phyloP scores from a whole-genome alignment of 2,113 vertebrate species.

The Trematomus loennbergii region DNA sequence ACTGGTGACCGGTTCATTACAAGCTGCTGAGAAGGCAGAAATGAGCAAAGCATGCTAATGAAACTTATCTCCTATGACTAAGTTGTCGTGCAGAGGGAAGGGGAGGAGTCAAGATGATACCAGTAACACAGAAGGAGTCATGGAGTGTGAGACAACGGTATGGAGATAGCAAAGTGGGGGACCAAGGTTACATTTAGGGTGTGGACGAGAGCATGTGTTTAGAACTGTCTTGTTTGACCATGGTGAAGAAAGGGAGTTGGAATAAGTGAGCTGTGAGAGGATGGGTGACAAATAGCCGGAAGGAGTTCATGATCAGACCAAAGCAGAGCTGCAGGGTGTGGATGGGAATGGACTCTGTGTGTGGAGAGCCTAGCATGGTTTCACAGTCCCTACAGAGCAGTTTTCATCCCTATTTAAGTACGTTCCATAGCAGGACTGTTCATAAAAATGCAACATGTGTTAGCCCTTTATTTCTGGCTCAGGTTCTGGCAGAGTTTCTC shows the following conservation, averaged over 20 bases:
- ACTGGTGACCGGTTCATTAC: neutral
- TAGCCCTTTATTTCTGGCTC: conserved; percentile 76
- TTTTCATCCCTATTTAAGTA: conserved; percentile 45
- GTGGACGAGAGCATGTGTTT: conserved; percentile 28
- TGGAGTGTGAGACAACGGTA: neutral
- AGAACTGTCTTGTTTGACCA: conserved; percentile 8
- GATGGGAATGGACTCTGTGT: conserved; percentile 25
- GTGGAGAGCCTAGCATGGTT: conserved; percentile 46
- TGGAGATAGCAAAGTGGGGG: neutral
- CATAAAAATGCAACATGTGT: conserved; percentile 75
- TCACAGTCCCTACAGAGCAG: conserved; percentile 56
- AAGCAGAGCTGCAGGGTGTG: conserved; percentile 41
- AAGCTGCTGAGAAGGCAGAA: conserved; percentile 41
- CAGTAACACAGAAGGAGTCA: conserved; percentile 1
- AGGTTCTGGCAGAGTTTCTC: conserved; percentile 52
- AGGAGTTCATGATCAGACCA: conserved; percentile 26
- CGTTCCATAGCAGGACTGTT: conserved; percentile 43
- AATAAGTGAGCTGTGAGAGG: conserved; percentile 21
- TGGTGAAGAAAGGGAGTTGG: conserved; percentile 41
- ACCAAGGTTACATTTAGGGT: conserved; percentile 31
- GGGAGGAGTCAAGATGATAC: conserved; percentile 19
- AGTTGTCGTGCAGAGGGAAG: conserved; percentile 6
- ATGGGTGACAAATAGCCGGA: conserved; percentile 24
- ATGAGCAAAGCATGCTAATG: conserved; percentile 19
- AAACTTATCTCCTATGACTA: conserved; percentile 5